phyloP scores from a whole-genome alignment of 2,797 vertebrate genomes.

The Nyctibius grandis region DNA sequence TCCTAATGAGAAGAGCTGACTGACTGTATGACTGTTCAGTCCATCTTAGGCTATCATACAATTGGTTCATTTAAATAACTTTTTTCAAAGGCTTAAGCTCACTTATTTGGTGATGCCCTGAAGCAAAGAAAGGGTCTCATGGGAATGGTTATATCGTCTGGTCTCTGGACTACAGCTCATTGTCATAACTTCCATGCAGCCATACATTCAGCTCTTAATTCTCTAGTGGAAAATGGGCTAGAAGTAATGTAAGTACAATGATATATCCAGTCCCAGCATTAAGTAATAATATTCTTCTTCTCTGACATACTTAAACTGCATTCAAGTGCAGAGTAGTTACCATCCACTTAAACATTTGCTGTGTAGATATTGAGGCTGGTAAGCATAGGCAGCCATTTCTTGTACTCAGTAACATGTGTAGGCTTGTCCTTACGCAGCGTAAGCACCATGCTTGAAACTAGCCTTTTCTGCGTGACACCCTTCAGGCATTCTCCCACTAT shows the following conservation, averaged over 20 bases:
- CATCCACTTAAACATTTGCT: neutral
- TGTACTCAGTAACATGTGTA: neutral
- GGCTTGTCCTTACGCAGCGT: neutral
- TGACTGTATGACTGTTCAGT: neutral
- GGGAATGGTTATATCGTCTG: neutral
- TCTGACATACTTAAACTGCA: neutral
- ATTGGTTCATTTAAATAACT: constrained; percentile 2
- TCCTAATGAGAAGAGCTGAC: neutral
- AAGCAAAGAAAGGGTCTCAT: constrained; percentile 6
- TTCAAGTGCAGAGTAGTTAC: neutral
- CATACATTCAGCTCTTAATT: neutral
- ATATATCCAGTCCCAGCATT: neutral
- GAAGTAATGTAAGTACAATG: neutral
- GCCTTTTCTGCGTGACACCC: neutral
- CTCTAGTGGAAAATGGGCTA: neutral
- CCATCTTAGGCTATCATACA: neutral
- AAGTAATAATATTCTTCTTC: neutral
- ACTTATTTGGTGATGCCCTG: neutral
- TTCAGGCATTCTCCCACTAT: neutral
- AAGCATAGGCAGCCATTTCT: neutral
- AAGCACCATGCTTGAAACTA: neutral
- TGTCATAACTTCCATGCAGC: neutral
- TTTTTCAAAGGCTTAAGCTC: constrained; percentile 4
- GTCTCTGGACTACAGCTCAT: neutral
- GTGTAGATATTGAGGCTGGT: neutral